Evolutionary conservation across 2,888 invertebrate species (phyloP).

Genomic region (Crocallis elinguaria): DNA sequence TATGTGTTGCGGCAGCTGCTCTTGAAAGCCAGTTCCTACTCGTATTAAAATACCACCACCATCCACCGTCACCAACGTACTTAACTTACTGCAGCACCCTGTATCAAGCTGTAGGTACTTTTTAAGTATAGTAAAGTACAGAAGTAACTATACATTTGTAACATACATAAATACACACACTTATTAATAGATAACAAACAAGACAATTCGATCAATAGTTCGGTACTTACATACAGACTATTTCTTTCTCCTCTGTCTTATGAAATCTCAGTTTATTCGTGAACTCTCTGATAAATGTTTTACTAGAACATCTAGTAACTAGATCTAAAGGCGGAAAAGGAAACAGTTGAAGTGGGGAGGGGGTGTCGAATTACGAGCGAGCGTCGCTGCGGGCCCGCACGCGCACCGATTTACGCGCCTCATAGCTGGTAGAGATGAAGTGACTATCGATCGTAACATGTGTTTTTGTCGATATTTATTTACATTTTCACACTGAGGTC

Average conservation of each 20-base stretch:
- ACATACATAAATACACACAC: too few species aligned
- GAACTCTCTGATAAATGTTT: constrained; percentile 26
- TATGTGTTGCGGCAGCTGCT: too few species aligned
- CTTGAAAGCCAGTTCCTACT: too few species aligned
- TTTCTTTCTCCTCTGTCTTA: not conserved
- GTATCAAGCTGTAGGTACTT: too few species aligned
- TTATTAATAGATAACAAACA: too few species aligned
- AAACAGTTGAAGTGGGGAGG: constrained; percentile 36
- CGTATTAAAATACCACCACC: too few species aligned
- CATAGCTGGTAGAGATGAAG: constrained; percentile 58
- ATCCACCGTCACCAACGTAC: too few species aligned
- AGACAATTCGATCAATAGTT: too few species aligned
- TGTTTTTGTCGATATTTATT: not conserved
- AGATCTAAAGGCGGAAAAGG: constrained; percentile 61
- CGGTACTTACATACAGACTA: not conserved
- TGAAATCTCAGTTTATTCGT: not conserved
- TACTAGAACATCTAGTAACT: constrained; percentile 43
- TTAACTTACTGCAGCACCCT: too few species aligned
- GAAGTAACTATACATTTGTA: too few species aligned
- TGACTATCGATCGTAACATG: not conserved
- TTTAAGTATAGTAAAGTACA: too few species aligned
- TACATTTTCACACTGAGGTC: not conserved
- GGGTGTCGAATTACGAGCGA: constrained; percentile 76
- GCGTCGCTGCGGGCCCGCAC: constrained; percentile 76
- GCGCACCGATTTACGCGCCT: constrained; percentile 82